These are phyloP conservation scores for Autographa gamma DNA, from an alignment of 2,888 invertebrate species.

Conservation along the genomic window DNA sequence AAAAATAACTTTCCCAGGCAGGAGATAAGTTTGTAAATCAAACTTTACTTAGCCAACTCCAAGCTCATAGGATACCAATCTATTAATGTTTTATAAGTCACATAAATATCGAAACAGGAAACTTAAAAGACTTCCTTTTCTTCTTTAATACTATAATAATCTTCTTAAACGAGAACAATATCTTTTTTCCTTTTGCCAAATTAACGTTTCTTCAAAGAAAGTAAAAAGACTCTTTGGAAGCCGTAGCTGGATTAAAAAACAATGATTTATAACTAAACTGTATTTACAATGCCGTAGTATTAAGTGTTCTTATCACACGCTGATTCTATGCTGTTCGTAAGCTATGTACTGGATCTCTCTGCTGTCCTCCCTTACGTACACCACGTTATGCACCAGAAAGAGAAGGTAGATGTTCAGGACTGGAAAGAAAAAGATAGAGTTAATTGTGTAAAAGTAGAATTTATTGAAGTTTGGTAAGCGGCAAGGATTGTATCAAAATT, in stretches of 20 bases:
- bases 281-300: conserved; percentile 13
- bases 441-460: background rate
- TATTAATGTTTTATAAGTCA: no score
- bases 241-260: background rate
- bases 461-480: background rate
- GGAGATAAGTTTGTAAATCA: no score
- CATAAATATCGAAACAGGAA: no score
- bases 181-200: no score
- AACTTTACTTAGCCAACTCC: no score
- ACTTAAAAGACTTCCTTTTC: no score
- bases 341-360: conserved; percentile 73
- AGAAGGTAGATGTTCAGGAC: conserved; percentile 76
- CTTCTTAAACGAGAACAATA: no score
- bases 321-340: conserved; percentile 60
- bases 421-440: conserved; percentile 47
- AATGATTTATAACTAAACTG: background rate
- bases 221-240: no score
- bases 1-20: no score
- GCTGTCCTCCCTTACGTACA: conserved; percentile 68
- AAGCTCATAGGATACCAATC: no score
- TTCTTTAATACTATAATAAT: no score
- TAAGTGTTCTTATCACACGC: conserved; percentile 21
- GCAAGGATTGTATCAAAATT: background rate
- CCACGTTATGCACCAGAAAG: conserved; percentile 73
- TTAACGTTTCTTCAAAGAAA: no score